These are phyloP conservation scores for Epinotia brunnichana DNA, from an alignment of 2,888 invertebrate species.

Conservation along the genomic window DNA sequence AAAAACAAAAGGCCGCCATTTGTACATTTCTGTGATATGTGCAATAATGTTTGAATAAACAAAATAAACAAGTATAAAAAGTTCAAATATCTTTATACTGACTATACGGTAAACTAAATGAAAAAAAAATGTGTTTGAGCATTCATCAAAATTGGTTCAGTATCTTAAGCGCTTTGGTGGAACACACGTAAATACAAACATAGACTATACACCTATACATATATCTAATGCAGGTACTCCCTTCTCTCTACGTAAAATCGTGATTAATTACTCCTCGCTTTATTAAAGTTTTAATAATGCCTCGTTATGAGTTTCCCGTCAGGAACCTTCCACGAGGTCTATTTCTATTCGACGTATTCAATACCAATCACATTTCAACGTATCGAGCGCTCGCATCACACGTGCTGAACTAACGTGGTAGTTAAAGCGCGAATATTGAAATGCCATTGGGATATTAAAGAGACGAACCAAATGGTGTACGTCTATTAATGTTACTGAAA, in stretches of 20 bases:
- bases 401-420: not conserved
- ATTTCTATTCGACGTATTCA: not conserved
- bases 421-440: not conserved
- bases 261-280: slow-evolving; percentile 25
- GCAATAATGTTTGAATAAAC: too few species aligned
- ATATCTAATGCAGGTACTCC: slow-evolving; percentile 5
- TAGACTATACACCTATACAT: too few species aligned
- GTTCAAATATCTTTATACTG: too few species aligned
- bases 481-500: not conserved
- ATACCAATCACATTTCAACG: not conserved
- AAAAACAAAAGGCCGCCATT: too few species aligned
- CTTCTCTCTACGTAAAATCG: not conserved
- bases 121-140: too few species aligned
- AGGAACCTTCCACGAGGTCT: slow-evolving; percentile 1
- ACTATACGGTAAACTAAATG: too few species aligned
- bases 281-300: slow-evolving; percentile 32
- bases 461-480: not conserved
- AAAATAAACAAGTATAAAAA: too few species aligned
- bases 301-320: slow-evolving; percentile 25
- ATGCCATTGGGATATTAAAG: not conserved
- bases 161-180: too few species aligned
- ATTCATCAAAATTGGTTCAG: too few species aligned
- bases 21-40: too few species aligned
- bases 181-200: too few species aligned
- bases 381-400: not conserved